A percentile compares a stretch with the other conserved stretches of the same genome.
Evolutionary conservation across 2,888 invertebrate genomes (phyloP).

Genomic region (Diarsia brunnea): DNA sequence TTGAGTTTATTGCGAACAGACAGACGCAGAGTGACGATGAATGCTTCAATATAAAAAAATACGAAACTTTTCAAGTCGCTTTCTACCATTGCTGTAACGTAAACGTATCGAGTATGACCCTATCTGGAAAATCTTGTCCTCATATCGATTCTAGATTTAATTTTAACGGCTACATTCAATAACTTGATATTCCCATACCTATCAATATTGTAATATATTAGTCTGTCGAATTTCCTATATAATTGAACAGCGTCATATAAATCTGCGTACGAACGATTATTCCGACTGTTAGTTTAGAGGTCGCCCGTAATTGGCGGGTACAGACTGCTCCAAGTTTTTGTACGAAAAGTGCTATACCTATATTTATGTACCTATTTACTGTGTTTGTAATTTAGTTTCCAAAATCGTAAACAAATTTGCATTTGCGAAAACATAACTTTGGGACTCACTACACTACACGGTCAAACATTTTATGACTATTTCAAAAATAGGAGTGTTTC

Average conservation of each 20-base stretch:
- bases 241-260: constrained; percentile 46
- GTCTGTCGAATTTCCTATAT: constrained; percentile 35
- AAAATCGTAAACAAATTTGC: neutral
- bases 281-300: constrained; percentile 62
- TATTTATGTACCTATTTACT: constrained; percentile 27
- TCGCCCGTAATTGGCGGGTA: constrained; percentile 68
- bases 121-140: neutral
- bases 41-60: too few species aligned
- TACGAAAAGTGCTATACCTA: constrained; percentile 59
- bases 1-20: too few species aligned
- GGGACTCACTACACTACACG: neutral
- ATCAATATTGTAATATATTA: constrained; percentile 43
- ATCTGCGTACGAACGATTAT: constrained; percentile 38
- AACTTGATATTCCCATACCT: constrained; percentile 21
- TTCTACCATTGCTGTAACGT: neutral
- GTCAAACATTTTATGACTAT: neutral
- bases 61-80: too few species aligned
- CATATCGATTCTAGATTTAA: neutral
- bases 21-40: too few species aligned
- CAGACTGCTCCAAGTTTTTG: constrained; percentile 48
- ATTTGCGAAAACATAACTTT: neutral
- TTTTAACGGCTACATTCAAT: neutral
- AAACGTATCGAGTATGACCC: neutral
- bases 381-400: neutral
- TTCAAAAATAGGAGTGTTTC: too few species aligned